Conservation (phyloP, 2,888 invertebrate species). For the Yponomeuta malinellus region DNA sequence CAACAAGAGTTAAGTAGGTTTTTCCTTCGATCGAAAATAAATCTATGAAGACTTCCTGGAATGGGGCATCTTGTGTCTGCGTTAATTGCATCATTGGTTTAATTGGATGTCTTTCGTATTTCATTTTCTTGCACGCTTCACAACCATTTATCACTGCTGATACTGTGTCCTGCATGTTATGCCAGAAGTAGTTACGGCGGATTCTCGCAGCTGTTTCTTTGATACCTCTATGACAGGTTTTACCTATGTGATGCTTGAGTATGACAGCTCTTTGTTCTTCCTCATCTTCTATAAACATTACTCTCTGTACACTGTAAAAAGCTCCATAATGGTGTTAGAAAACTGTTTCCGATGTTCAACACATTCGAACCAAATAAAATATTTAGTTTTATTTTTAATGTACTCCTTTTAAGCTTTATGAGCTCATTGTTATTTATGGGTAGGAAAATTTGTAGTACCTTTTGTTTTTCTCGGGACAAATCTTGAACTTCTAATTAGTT, state of each 20-base stretch:
- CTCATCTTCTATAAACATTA: constrained; percentile 17
- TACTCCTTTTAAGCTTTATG: no score
- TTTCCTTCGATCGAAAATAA: constrained; percentile 14
- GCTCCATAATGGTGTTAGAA: neutral
- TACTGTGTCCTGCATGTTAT: constrained; percentile 12
- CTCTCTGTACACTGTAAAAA: constrained; percentile 10
- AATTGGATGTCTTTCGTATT: constrained; percentile 1
- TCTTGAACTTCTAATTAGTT: no score
- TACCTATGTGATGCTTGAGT: constrained; percentile 12
- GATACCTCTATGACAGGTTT: constrained; percentile 17
- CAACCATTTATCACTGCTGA: constrained; percentile 15
- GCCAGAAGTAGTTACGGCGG: constrained; percentile 14
- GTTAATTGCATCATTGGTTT: constrained; percentile 8
- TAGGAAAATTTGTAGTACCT: no score
- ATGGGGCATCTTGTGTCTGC: constrained; percentile 16
- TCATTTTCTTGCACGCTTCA: constrained; percentile 11
- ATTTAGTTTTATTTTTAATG: no score
- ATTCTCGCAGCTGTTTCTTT: constrained; percentile 9
- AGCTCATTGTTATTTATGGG: no score
- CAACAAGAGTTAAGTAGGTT: constrained; percentile 11
- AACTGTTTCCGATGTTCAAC: constrained; percentile 11
- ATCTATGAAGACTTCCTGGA: constrained; percentile 17
- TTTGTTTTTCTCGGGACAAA: no score
- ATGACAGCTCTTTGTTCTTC: constrained; percentile 12
- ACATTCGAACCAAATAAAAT: constrained; percentile 13